Evolutionary conservation across 1,140 invertebrate genomes (phyloP).

Genomic region (Trypoxylus dichotomus): DNA sequence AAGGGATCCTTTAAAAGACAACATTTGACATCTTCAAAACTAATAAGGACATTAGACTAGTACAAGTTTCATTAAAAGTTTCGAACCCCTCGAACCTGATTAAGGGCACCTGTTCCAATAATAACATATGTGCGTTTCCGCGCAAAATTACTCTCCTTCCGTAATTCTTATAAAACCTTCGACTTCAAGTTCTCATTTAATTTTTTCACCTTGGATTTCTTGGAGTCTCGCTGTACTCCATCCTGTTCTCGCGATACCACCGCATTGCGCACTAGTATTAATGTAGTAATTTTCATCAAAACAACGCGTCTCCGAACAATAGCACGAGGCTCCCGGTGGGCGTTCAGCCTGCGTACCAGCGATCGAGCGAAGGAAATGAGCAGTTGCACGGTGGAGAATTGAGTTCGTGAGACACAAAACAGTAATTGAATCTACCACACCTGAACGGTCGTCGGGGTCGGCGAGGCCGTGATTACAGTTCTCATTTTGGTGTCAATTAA

Average conservation of each 20-base stretch:
- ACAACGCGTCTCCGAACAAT: not conserved
- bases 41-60: too few relatives aligned
- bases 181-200: not conserved
- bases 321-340: not conserved
- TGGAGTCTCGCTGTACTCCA: not conserved
- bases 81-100: too few relatives aligned
- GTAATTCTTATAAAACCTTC: not conserved
- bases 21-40: too few relatives aligned
- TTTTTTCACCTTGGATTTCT: not conserved
- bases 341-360: not conserved
- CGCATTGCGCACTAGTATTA: not conserved
- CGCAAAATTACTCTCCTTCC: too few relatives aligned
- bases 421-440: constrained; percentile 25
- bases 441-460: constrained; percentile 28
- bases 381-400: not conserved
- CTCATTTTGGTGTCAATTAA: constrained; percentile 30
- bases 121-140: too few relatives aligned
- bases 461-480: constrained; percentile 29
- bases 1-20: too few relatives aligned
- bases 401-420: constrained; percentile 19
- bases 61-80: too few relatives aligned
- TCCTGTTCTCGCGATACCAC: not conserved
- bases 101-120: too few relatives aligned
- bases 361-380: not conserved
- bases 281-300: not conserved